A percentile compares a stretch with the other conserved stretches of the same genome.
Conservation (phyloP, 2,888 invertebrate species). For the Coelogynopora nodosa region DNA sequence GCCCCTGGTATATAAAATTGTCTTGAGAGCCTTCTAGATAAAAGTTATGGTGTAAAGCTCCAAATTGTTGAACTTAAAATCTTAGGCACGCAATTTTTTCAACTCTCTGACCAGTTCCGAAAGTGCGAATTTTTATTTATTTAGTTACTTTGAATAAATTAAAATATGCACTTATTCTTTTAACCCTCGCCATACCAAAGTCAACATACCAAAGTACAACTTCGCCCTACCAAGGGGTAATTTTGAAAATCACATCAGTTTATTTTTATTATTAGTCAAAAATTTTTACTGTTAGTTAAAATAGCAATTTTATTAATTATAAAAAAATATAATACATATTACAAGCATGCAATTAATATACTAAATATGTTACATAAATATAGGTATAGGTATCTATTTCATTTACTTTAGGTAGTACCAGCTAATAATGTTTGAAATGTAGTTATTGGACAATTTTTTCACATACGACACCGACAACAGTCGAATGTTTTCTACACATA, state of each 20-base stretch:
- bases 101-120: too few relatives aligned
- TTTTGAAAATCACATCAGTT: neutral
- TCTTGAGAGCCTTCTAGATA: too few relatives aligned
- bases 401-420: slow-evolving; percentile 2
- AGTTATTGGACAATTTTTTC: slow-evolving; percentile 16
- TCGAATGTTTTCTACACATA: neutral
- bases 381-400: slow-evolving; percentile 13
- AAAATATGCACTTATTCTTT: too few relatives aligned
- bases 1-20: too few relatives aligned
- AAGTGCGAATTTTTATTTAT: too few relatives aligned
- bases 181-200: slow-evolving; percentile 17
- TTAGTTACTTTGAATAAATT: too few relatives aligned
- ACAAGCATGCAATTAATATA: slow-evolving; percentile 17
- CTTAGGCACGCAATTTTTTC: too few relatives aligned
- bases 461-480: slow-evolving; percentile 11
- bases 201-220: neutral
- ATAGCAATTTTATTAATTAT: slow-evolving; percentile 20
- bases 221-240: neutral
- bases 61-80: too few relatives aligned
- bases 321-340: slow-evolving; percentile 4
- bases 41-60: too few relatives aligned
- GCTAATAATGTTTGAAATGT: neutral
- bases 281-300: neutral
- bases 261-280: slow-evolving; percentile 16
- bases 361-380: slow-evolving; percentile 6